Percentiles rank a stretch among this genome's conserved stretches.
phyloP scores from a whole-genome alignment of 2,888 invertebrate genomes.

The Nomada ruficornis region DNA sequence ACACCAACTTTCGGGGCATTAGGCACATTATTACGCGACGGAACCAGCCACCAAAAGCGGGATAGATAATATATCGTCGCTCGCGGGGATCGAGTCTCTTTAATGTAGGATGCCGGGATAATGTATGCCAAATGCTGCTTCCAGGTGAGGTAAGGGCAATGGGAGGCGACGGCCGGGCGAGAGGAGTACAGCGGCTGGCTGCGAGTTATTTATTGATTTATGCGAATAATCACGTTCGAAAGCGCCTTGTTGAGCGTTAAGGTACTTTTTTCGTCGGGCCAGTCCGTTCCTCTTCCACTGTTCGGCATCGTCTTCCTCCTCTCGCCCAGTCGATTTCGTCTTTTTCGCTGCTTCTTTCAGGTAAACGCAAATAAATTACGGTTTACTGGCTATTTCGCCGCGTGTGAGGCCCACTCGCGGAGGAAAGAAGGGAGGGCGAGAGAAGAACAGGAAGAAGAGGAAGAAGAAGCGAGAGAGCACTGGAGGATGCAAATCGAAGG shows the following conservation, averaged over 20 bases:
- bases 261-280: slow-evolving; percentile 53
- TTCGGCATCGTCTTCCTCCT: neutral
- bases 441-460: neutral
- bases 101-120: slow-evolving; percentile 67
- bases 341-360: slow-evolving; percentile 24
- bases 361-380: slow-evolving; percentile 67
- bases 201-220: slow-evolving; percentile 78
- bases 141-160: slow-evolving; percentile 55
- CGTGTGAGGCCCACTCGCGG: slow-evolving; percentile 43
- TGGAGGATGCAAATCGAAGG: slow-evolving; percentile 34
- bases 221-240: slow-evolving; percentile 78
- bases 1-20: slow-evolving; percentile 70
- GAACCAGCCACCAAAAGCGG: slow-evolving; percentile 69
- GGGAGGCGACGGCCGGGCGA: slow-evolving; percentile 14
- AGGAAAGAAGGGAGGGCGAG: neutral
- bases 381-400: slow-evolving; percentile 63
- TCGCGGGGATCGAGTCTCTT: slow-evolving; percentile 64
- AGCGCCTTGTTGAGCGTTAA: slow-evolving; percentile 70
- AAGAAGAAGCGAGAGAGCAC: slow-evolving; percentile 3
- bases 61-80: slow-evolving; percentile 74
- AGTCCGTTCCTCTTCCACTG: slow-evolving; percentile 50
- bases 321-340: slow-evolving; percentile 9
- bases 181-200: slow-evolving; percentile 5
- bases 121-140: slow-evolving; percentile 72
- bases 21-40: slow-evolving; percentile 71